These are phyloP conservation scores for Oegoconia quadripuncta DNA, from an alignment of 2,888 invertebrate species.

Conservation along the genomic window DNA sequence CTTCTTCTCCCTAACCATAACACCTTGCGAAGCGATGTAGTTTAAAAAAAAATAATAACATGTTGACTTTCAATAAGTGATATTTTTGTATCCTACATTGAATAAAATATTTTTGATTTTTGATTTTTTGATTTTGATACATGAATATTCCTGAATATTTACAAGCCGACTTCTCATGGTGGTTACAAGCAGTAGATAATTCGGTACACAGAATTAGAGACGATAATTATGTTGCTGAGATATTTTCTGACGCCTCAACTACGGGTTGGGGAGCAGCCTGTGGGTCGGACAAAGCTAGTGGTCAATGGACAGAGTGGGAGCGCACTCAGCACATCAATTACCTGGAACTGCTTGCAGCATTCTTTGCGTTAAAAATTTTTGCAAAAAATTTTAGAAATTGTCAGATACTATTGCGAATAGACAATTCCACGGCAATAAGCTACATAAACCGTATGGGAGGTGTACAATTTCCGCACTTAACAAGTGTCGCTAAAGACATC, in stretches of 20 bases:
- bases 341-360: conserved; percentile 9
- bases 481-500: conserved; percentile 1
- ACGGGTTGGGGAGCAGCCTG: conserved; percentile 3
- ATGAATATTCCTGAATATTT: neutral
- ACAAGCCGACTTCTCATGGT: neutral
- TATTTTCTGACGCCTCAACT: too few relatives aligned
- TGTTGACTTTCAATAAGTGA: too few relatives aligned
- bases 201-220: neutral
- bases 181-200: neutral
- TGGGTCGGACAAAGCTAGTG: neutral
- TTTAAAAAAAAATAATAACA: too few relatives aligned
- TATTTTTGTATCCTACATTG: too few relatives aligned
- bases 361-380: conserved; percentile 6
- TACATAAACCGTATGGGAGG: conserved; percentile 10
- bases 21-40: too few relatives aligned
- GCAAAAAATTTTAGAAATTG: neutral
- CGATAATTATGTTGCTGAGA: neutral
- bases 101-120: too few relatives aligned
- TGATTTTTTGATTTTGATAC: too few relatives aligned
- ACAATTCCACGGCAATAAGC: conserved; percentile 7
- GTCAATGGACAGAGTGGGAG: conserved; percentile 6
- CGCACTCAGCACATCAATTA: conserved; percentile 3
- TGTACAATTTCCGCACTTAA: conserved; percentile 10
- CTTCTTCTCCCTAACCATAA: too few relatives aligned
- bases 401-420: conserved; percentile 5